Conservation (phyloP, 2,888 invertebrate species). For the Cerastis rubricosa region DNA sequence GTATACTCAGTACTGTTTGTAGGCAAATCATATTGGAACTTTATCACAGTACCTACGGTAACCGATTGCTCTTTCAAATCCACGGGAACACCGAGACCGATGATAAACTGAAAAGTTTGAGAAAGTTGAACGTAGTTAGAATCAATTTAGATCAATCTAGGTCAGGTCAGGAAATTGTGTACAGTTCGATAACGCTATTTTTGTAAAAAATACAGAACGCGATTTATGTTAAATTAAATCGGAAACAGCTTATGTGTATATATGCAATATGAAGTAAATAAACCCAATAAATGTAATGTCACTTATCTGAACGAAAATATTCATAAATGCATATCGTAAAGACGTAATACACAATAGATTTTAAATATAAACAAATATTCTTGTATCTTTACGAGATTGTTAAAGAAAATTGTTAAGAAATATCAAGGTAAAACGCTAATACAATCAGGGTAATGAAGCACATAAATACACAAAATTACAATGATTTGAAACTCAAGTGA, state of each 20-base stretch:
- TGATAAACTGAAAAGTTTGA: conserved; percentile 90
- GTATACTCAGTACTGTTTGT: conserved; percentile 92
- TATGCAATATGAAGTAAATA: not conserved
- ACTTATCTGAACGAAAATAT: not conserved
- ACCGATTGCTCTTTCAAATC: conserved; percentile 92
- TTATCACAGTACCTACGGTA: conserved; percentile 92
- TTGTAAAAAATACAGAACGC: not conserved
- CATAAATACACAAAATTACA: conserved; percentile 13
- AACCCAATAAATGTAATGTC: not conserved
- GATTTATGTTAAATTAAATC: not conserved
- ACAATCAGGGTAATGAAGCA: not conserved
- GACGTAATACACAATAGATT: not conserved
- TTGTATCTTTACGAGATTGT: not conserved
- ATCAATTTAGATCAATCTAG: conserved; percentile 46
- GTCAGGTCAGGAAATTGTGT: conserved; percentile 20
- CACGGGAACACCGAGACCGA: conserved; percentile 92
- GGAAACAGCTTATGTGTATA: not conserved
- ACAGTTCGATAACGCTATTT: not conserved
- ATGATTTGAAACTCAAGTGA: conserved; percentile 16
- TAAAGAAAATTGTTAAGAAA: too few species aligned
- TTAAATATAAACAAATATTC: not conserved
- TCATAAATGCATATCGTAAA: not conserved
- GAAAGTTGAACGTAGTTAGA: conserved; percentile 42
- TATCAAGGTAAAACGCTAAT: conserved; percentile 10
- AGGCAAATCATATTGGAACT: conserved; percentile 93